Conservation (phyloP, 2,888 invertebrate species). For the Imbricaverruca yamaguchii region DNA sequence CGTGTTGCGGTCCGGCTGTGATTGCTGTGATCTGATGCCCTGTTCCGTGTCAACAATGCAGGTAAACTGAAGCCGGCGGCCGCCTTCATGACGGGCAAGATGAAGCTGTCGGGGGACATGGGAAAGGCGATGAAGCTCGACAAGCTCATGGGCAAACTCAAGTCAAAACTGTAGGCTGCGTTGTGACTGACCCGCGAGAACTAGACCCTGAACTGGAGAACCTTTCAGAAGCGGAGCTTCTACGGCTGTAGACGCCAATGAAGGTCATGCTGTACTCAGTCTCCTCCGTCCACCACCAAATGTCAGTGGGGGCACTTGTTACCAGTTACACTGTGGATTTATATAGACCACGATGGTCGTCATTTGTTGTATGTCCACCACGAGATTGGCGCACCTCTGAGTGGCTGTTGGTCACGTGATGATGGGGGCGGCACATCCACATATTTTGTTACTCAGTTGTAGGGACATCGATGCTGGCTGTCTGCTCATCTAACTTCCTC, state of each 20-base stretch:
- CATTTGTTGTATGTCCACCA: background rate
- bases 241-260: no score
- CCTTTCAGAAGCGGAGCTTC: no score
- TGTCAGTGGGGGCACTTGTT: no score
- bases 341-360: background rate
- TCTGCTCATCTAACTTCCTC: no score
- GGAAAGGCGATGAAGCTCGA: conserved; percentile 92
- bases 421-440: no score
- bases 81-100: conserved; percentile 93
- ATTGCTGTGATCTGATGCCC: no score
- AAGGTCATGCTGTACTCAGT: no score
- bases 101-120: conserved; percentile 86
- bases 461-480: background rate
- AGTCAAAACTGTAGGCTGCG: conserved; percentile 29
- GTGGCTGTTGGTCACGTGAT: no score
- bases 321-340: background rate
- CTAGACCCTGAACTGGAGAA: background rate
- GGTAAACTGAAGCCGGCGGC: conserved; percentile 83
- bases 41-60: conserved; percentile 35
- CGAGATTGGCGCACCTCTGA: no score
- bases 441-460: conserved; percentile 4
- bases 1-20: no score
- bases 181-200: background rate
- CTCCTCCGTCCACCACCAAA: no score
- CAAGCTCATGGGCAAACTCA: conserved; percentile 64